A percentile compares a stretch with the other conserved stretches of the same genome.
These are phyloP conservation scores for Neodontobutis hainanensis DNA, from an alignment of 2,113 vertebrate genomes.

Conservation along the genomic window DNA sequence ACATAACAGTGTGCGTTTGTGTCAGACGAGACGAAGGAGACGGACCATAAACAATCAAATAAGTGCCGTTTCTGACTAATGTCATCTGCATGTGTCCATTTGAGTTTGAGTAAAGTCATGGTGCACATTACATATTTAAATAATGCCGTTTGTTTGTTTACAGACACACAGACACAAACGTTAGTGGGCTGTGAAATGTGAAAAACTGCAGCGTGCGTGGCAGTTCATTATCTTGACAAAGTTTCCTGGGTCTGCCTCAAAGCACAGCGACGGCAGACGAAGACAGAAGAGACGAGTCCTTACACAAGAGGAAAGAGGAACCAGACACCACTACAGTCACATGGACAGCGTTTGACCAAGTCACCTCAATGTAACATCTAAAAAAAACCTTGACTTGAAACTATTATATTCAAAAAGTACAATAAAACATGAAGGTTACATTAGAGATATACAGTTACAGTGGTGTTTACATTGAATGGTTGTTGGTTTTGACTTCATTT, in stretches of 20 bases:
- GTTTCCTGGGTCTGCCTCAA: constrained; percentile 61
- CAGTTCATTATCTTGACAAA: constrained; percentile 82
- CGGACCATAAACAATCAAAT: constrained; percentile 1
- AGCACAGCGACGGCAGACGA: constrained; percentile 18
- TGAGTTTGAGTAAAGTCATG: constrained; percentile 4
- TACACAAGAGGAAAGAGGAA: constrained; percentile 7
- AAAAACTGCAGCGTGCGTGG: constrained; percentile 76
- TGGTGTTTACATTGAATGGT: too few relatives aligned
- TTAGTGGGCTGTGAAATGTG: constrained; percentile 78
- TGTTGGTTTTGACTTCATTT: too few relatives aligned
- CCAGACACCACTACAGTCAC: neutral
- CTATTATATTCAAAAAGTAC: too few relatives aligned
- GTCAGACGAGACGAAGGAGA: constrained; percentile 5
- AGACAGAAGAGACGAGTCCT: neutral
- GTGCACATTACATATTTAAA: too few relatives aligned
- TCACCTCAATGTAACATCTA: too few relatives aligned
- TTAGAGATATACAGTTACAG: too few relatives aligned
- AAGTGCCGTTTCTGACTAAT: constrained; percentile 19
- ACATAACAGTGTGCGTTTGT: constrained; percentile 61
- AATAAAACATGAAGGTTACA: too few relatives aligned
- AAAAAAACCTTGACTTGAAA: too few relatives aligned
- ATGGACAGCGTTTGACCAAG: neutral
- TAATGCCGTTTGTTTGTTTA: too few relatives aligned
- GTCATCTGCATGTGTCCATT: constrained; percentile 29
- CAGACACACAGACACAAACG: constrained; percentile 27